These are phyloP conservation scores for Allygus modestus DNA, from an alignment of 2,888 invertebrate species.

Conservation along the genomic window DNA sequence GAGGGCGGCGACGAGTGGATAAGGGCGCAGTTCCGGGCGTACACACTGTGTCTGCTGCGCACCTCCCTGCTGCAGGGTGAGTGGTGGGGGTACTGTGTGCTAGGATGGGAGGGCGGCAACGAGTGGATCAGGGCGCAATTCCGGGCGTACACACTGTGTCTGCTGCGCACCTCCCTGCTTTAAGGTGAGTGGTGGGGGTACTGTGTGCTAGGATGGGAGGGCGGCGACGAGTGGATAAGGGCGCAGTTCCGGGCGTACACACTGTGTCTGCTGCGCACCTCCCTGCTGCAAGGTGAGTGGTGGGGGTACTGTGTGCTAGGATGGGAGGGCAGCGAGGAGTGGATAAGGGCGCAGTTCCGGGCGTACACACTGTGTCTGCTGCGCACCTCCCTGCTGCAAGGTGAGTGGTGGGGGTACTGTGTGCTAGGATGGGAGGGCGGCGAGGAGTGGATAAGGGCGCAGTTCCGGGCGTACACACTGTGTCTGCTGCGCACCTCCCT, in stretches of 20 bases:
- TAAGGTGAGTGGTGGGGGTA: slow-evolving; percentile 83
- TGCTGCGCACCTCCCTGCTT: slow-evolving; percentile 87
- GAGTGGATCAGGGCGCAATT: slow-evolving; percentile 98
- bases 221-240: slow-evolving; percentile 98
- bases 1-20: slow-evolving; percentile 99
- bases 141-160: slow-evolving; percentile 88
- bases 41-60: slow-evolving; percentile 88
- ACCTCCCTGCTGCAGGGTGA: slow-evolving; percentile 86
- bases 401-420: no score
- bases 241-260: slow-evolving; percentile 94
- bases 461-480: no score
- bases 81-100: no score
- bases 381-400: no score
- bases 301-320: no score
- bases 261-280: slow-evolving; percentile 88
- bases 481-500: no score
- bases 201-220: slow-evolving; percentile 93
- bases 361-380: no score
- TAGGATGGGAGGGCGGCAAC: slow-evolving; percentile 95
- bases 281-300: slow-evolving; percentile 83
- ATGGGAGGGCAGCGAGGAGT: no score
- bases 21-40: slow-evolving; percentile 94
- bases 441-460: no score
- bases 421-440: no score
- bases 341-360: no score